Evolutionary conservation across 2,888 invertebrate species (phyloP).

Genomic region (Tethea ocularis): DNA sequence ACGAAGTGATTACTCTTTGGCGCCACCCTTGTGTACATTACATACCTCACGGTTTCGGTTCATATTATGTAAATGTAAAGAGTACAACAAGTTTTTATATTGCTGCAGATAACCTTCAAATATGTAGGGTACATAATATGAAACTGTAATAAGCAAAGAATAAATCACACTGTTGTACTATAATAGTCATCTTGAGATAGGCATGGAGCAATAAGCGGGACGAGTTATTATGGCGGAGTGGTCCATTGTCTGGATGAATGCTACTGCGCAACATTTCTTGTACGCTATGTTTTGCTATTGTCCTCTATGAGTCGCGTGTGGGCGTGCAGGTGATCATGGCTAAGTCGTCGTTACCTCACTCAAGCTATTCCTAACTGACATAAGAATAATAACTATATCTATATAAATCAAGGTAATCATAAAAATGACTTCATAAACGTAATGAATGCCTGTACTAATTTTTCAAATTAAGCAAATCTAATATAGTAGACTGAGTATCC

Average conservation of each 20-base stretch:
- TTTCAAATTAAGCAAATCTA: slow-evolving; percentile 17
- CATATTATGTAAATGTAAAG: slow-evolving; percentile 27
- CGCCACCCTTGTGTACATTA: slow-evolving; percentile 50
- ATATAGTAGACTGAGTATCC: slow-evolving; percentile 22
- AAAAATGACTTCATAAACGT: neutral
- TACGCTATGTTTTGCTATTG: slow-evolving; percentile 53
- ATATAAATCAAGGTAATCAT: neutral
- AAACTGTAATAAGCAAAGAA: slow-evolving; percentile 47
- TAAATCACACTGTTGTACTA: slow-evolving; percentile 60
- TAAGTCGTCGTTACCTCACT: slow-evolving; percentile 37
- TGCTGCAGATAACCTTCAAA: slow-evolving; percentile 40
- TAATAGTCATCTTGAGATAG: slow-evolving; percentile 55
- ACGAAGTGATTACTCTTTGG: slow-evolving; percentile 54
- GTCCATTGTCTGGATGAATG: slow-evolving; percentile 68
- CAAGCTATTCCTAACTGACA: slow-evolving; percentile 31
- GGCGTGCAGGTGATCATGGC: slow-evolving; percentile 60
- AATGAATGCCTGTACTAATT: slow-evolving; percentile 4
- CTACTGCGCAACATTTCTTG: slow-evolving; percentile 69
- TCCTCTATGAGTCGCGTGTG: slow-evolving; percentile 54
- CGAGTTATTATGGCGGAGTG: slow-evolving; percentile 57
- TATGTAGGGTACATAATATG: slow-evolving; percentile 25
- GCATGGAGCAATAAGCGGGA: slow-evolving; percentile 48
- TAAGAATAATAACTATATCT: slow-evolving; percentile 26
- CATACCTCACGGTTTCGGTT: slow-evolving; percentile 6
- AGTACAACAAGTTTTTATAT: slow-evolving; percentile 38